phyloP scores from a whole-genome alignment of 2,888 invertebrate genomes.

The Serripes groenlandicus region DNA sequence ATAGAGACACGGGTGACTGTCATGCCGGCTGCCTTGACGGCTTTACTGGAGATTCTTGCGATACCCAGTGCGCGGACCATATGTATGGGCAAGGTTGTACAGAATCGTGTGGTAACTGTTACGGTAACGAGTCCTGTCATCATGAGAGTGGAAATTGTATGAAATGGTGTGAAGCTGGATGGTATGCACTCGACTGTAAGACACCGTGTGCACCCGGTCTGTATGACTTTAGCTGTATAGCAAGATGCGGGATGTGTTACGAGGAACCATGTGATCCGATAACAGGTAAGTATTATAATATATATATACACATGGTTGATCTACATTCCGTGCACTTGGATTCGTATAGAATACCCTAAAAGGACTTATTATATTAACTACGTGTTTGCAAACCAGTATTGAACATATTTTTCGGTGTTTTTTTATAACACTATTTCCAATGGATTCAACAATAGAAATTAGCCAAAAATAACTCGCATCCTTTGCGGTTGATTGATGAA shows the following conservation, averaged over 20 bases:
- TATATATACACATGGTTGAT: too few species aligned
- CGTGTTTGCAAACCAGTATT: too few species aligned
- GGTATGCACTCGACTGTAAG: constrained; percentile 40
- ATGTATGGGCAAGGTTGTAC: constrained; percentile 16
- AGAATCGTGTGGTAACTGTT: not conserved
- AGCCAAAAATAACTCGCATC: too few species aligned
- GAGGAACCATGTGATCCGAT: not conserved
- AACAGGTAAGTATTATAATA: constrained; percentile 21
- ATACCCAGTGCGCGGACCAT: not conserved
- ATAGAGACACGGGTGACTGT: not conserved
- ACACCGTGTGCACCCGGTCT: not conserved
- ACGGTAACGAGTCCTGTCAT: constrained; percentile 35
- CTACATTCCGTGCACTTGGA: too few species aligned
- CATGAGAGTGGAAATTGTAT: constrained; percentile 32
- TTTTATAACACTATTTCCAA: too few species aligned
- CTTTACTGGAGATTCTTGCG: not conserved
- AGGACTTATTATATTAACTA: too few species aligned
- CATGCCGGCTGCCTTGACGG: not conserved
- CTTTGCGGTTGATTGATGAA: too few species aligned
- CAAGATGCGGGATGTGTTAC: constrained; percentile 2
- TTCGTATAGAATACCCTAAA: too few species aligned
- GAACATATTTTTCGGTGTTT: too few species aligned
- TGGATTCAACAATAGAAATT: too few species aligned
- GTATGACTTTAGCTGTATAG: constrained; percentile 11
- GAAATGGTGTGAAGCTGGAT: constrained; percentile 50